These are phyloP conservation scores for Gymnorhina tibicen DNA, from an alignment of 2,113 vertebrate species.

Conservation along the genomic window DNA sequence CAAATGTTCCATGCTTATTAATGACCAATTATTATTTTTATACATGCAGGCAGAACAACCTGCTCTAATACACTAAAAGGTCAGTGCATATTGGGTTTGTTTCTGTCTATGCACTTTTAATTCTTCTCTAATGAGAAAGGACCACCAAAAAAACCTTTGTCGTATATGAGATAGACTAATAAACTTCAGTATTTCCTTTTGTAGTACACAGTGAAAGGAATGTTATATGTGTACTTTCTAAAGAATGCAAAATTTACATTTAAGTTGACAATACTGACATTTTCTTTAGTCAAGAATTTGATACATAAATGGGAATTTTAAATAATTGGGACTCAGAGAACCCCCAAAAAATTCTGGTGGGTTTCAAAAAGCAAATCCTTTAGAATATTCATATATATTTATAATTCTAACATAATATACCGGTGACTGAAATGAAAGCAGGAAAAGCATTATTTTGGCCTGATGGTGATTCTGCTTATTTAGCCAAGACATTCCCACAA, in stretches of 20 bases:
- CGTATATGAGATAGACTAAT: rapidly evolving
- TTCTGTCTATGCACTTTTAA: not conserved
- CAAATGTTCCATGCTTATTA: not conserved
- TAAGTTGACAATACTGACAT: not conserved
- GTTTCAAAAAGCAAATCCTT: not conserved
- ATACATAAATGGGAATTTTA: not conserved
- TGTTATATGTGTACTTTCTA: rapidly evolving
- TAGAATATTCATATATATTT: not conserved
- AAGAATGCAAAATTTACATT: not conserved
- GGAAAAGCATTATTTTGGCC: not conserved
- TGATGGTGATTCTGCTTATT: not conserved
- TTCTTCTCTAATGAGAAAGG: not conserved
- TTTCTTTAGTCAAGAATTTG: not conserved
- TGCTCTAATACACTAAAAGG: not conserved
- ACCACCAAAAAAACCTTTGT: not conserved
- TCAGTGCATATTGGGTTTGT: not conserved
- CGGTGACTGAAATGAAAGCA: not conserved
- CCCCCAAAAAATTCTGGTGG: not conserved
- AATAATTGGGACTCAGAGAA: not conserved
- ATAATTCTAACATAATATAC: not conserved
- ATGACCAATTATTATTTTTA: not conserved
- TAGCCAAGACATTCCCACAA: not conserved
- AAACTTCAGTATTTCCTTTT: not conserved
- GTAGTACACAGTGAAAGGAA: not conserved
- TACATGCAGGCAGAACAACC: not conserved